Base-by-base conservation (phyloP, 2,113 vertebrate genomes). In the Lepidothrix coronata region DNA sequence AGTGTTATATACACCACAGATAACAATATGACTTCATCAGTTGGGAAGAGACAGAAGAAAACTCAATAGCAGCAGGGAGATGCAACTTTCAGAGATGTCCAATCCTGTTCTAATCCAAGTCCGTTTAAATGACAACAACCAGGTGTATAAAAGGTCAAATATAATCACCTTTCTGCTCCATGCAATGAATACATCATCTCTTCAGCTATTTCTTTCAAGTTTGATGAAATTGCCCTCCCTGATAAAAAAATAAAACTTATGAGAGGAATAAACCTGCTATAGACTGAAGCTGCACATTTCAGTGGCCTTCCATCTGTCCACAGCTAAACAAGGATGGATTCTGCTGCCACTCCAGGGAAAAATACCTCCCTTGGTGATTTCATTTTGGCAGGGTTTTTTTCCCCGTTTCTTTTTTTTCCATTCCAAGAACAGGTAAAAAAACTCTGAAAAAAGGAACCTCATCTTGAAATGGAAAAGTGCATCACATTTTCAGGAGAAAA, bases 1-100 rank as follows among this genome's bases (percentile, higher is more conserved):
- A 61, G 94, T 88, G 79, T 88, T 95, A 88, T 52, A 72, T 39
- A 91, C 54, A 85, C 91, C 11, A 2, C 79, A 83, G 91, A 93
- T 89, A 96, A 91, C 77, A 81, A 65, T 44, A 83, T 84, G 48
- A 82, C 72, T 94, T 93, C 88, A 52, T 90, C 88, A 61, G 59
- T 31, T 90, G 61, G 76, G 74, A 75, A 97, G n/a, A 91, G 35
- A 59, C 39, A 91, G 62, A 85, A 87, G 71, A 80, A 87, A 95
- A 74, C 78, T 91, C 83, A 67, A 66, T 39, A 85, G 68, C 84
- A 85, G 73, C 31, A 57, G 24, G 51, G 63, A 88, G 85, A 71
- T 68, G 58, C n/a, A 93, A 61, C 67, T 59, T 84, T 55, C 70
- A 66, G 57, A 51, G 54, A 19, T 78, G 90, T 65, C 74, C 87